A percentile compares a stretch with the other conserved stretches of the same genome.
phyloP scores from a whole-genome alignment of 2,888 invertebrate genomes.

The Laspeyria flexula region DNA sequence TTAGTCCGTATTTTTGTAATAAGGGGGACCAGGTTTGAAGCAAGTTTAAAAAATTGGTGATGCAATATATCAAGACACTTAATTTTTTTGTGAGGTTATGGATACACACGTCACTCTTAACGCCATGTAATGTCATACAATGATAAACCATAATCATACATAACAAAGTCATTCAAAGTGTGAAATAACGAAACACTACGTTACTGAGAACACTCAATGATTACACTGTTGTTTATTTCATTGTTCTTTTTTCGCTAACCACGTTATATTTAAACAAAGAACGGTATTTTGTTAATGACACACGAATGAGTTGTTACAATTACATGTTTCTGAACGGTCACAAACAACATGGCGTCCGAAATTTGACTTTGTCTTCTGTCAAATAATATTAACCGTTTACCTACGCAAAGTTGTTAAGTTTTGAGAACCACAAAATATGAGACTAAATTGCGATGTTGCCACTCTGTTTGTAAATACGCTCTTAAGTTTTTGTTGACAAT shows the following conservation, averaged over 20 bases:
- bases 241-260: slow-evolving; percentile 1
- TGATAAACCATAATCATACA: not conserved
- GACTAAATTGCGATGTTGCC: no score
- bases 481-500: no score
- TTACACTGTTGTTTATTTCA: not conserved
- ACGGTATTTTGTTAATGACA: slow-evolving; percentile 1
- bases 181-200: not conserved
- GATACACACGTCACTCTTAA: no score
- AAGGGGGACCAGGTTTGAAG: no score
- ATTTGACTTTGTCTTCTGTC: not conserved
- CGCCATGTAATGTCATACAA: not conserved
- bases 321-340: not conserved
- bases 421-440: no score
- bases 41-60: no score
- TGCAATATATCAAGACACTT: no score
- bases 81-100: no score
- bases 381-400: not conserved
- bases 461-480: no score
- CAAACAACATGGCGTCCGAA: not conserved
- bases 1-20: no score
- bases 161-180: not conserved
- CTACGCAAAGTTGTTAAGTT: no score
- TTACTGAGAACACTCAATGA: not conserved
- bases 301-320: not conserved
- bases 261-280: slow-evolving; percentile 2